Base-by-base conservation (phyloP, 2,113 vertebrate species). In the Malurus elegans region DNA sequence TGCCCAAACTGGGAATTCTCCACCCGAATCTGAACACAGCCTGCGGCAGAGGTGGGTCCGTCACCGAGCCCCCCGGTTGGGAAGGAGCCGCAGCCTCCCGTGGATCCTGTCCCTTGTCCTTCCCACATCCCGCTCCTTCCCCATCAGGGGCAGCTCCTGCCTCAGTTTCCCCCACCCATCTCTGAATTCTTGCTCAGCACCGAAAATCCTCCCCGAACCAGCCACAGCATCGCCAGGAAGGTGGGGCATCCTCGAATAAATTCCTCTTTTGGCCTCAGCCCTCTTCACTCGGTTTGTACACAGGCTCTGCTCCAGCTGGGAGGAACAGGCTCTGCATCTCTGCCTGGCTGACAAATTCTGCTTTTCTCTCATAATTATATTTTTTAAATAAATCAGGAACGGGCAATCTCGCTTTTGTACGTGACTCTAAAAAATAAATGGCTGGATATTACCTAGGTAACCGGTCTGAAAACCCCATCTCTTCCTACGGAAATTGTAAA, bases 401-500 rank as follows among this genome's bases (percentile, higher is more conserved):
- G 34, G 85, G 90, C 81, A 60, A 90, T 29, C 94, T 93, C 88
- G 86, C 91, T 94, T 93, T 14, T 78, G 79, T 70, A 94, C 51
- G 12, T 32, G 7, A 67, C 44, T 88, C 90, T 90, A 88, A 92
- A 96, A 95, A 94, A 96, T 88, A 96, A 90, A 54, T 3, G 88
- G 84, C 82, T 74, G 86, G 9, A 81, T 45, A 72, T 83, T 9
- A 40, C 54, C 83, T 95, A 79, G 82, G 4, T 32, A 86, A 76
- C 88, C 24, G 86, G 36, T 29, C 85, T 81, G 16, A 80, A 92
- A 94, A 86, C 44, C 5, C 5, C 28, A 64, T 72, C 94, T 95
- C 92, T 94, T 66, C 92, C 95, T 95, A 96, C 89, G 17, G 40
- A 92, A 74, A 95, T 21, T 94, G 96, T 95, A 96, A 97, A 97